Conservation (phyloP, 2,797 vertebrate genomes). For the Betta splendens region DNA sequence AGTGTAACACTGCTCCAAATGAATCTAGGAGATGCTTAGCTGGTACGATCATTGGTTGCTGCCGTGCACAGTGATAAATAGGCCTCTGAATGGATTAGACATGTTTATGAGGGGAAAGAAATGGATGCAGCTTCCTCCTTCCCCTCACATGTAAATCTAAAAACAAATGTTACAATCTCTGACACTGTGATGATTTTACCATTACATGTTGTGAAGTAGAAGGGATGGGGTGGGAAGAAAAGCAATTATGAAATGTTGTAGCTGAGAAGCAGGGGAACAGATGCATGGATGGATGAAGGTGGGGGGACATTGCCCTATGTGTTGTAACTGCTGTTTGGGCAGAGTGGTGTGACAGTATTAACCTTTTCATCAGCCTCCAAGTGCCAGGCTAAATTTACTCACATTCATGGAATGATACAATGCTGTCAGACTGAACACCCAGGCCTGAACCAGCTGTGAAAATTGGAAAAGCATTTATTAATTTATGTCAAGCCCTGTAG, state of each 20-base stretch:
- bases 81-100: slow-evolving; percentile 19
- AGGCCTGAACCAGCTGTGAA: neutral
- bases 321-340: slow-evolving; percentile 53
- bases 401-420: neutral
- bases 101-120: slow-evolving; percentile 41
- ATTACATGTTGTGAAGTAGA: slow-evolving; percentile 48
- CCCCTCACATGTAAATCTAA: slow-evolving; percentile 23
- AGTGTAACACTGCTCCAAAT: slow-evolving; percentile 61
- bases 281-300: slow-evolving; percentile 6
- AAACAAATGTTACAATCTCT: slow-evolving; percentile 46
- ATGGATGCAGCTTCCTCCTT: slow-evolving; percentile 13
- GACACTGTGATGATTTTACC: slow-evolving; percentile 38
- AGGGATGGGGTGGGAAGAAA: slow-evolving; percentile 53
- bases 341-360: slow-evolving; percentile 63
- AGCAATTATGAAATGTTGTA: slow-evolving; percentile 44
- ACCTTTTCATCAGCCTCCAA: slow-evolving; percentile 81
- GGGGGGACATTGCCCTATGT: slow-evolving; percentile 65
- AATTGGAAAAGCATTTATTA: neutral
- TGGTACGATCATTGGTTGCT: slow-evolving; percentile 41
- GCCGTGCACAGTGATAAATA: slow-evolving; percentile 47
- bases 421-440: neutral
- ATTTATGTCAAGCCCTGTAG: neutral
- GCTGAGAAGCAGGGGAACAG: slow-evolving; percentile 12
- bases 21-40: slow-evolving; percentile 66
- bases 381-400: slow-evolving; percentile 72